Base-by-base conservation (phyloP, 2,113 vertebrate genomes). In the Micromys minutus region DNA sequence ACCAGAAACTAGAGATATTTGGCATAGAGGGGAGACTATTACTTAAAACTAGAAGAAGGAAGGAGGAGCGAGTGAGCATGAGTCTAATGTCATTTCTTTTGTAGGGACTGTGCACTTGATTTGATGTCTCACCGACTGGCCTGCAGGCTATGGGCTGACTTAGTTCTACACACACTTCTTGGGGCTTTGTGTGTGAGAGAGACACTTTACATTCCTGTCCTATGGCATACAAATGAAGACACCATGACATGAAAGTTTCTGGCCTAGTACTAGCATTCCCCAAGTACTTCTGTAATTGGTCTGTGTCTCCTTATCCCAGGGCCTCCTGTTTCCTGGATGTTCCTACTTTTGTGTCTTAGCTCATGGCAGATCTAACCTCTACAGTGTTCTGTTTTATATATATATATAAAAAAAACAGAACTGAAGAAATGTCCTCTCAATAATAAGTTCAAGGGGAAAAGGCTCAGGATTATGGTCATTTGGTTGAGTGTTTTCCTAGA, bases 351-450 rank as follows among this genome's bases (percentile, higher is more conserved):
- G 0, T 1, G 4, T 19, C 65, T 31, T 3, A 3, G 29, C 74
- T 59, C 61, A 83, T 47, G n/a, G 55, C 3, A n/a, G 36, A n/a
- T 10, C 1, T 17, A 1, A 1, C 7, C 22, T 10, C 1, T 12
- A 3, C 0, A 7, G 57, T 7, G 7, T 31, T 1, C 0, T 11
- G 1, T 29, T n/a, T n/a, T n/a, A n/a, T n/a, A n/a, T n/a, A n/a
- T n/a, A n/a, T n/a, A n/a, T n/a, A n/a, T n/a, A n/a, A n/a, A 65
- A 34, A 22, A 5, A 9, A 5, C 0, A 0, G 0, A 7, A 7
- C 0, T 6, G 3, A 6, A 11, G 65, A 61, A 45, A 45, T 12
- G 26, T 10, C 8, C 15, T 13, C 12, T 3, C 19, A 13, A 9
- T 17, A 76, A 84, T 13, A 72, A 39, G 29, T 72, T 36, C 47